Base-by-base conservation (phyloP, 2,888 invertebrate species). In the Tetrapedia diversipes region DNA sequence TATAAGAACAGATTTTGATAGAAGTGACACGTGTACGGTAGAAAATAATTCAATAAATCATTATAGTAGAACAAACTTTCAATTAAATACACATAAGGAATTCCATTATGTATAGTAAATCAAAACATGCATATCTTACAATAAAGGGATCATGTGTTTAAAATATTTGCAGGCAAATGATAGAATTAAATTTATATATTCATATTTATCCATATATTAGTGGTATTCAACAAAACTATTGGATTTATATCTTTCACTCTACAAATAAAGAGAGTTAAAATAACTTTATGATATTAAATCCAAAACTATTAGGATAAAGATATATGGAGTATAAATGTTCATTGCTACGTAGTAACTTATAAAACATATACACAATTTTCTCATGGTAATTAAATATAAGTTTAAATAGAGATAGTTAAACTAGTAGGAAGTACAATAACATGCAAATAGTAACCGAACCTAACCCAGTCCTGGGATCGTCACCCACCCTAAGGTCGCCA, bases 401-500 rank as follows among this genome's bases (percentile, higher is more conserved):
- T 34, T 61, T 19, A 8, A 11, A 43, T 4, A 71, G 3, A 34
- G 10, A 69, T 1, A 60, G 1, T 34, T 22, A 32, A 22, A 41
- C 4, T 16, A 39, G 16, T 39, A 32, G 47, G 22, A 54, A 24
- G 53, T 19, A 75, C 4, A 19, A 37, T n/a, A 43, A n/a, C 59
- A 49, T 70, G 69, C 65, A 43, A 41, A 60, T 57, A 66, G 19
- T 63, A 66, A 34, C 51, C 32, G 56, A 78, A 70, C 61, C 56
- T 66, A 76, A 61, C 54, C 75, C 67, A 77, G 64, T 74, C 56
- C 61, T 69, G 77, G 64, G 54, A 69, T 69, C 64, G 14, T 60
- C 68, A 69, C 64, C 77, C 70, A 71, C 69, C 70, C 75, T 71
- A 75, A 80, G 65, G 74, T 51, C 60, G 68, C 64, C 76, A 76